phyloP scores from a whole-genome alignment of 2,113 vertebrate species.

The Campylomormyrus tamandua region DNA sequence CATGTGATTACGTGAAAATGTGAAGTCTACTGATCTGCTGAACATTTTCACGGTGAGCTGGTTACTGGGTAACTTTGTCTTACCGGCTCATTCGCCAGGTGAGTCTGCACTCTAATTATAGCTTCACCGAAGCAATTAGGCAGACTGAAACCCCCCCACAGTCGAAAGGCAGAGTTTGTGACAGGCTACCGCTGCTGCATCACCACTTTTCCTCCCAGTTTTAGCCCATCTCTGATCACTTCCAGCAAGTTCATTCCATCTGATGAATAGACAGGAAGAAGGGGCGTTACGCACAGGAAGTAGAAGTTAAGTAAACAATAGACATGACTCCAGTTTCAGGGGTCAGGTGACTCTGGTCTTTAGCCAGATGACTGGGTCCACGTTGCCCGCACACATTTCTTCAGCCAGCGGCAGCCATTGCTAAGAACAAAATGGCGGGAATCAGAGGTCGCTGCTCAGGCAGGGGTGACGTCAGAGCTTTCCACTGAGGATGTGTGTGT shows the following conservation, averaged over 20 bases:
- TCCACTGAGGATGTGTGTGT: neutral
- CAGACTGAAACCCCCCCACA: neutral
- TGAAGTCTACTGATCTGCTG: neutral
- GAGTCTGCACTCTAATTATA: neutral
- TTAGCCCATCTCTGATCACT: neutral
- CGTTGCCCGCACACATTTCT: neutral
- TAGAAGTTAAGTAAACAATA: neutral
- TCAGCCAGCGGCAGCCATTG: neutral
- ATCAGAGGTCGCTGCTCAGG: neutral
- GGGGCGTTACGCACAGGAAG: neutral
- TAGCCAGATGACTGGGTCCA: neutral
- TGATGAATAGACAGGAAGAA: neutral
- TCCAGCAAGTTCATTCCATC: neutral
- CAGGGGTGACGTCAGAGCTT: neutral
- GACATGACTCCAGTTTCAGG: neutral
- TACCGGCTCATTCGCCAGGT: neutral
- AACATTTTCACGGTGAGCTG: neutral
- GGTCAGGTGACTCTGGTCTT: neutral
- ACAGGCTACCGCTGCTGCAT: neutral
- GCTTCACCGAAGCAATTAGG: neutral
- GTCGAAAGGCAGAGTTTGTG: neutral
- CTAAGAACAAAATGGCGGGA: neutral
- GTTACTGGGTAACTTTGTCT: neutral
- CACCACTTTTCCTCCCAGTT: neutral
- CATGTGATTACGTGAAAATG: neutral